phyloP scores from a whole-genome alignment of 2,113 vertebrate genomes.

The Caloenas nicobarica region DNA sequence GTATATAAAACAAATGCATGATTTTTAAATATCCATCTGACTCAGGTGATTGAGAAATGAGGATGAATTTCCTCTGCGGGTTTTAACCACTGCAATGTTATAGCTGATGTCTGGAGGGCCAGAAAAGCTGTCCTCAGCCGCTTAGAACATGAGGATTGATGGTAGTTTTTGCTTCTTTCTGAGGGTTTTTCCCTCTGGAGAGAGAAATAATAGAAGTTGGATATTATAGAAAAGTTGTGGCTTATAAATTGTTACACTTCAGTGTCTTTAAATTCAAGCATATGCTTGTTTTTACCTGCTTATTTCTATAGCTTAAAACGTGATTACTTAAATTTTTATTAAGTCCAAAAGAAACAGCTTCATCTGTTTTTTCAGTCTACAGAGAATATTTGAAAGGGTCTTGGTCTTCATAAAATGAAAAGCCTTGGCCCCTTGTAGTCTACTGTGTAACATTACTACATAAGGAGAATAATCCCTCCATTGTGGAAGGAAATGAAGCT shows the following conservation, averaged over 20 bases:
- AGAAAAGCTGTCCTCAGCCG: background rate
- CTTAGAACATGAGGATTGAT: background rate
- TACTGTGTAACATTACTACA: background rate
- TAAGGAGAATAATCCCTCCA: background rate
- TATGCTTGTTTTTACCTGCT: background rate
- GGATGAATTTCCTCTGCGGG: background rate
- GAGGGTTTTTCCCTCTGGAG: background rate
- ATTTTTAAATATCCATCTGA: constrained; percentile 5
- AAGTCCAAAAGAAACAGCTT: background rate
- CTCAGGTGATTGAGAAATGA: background rate
- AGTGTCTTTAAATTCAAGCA: background rate
- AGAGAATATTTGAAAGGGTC: background rate
- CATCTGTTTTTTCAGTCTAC: background rate
- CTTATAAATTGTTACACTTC: background rate
- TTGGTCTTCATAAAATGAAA: background rate
- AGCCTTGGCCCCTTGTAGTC: background rate
- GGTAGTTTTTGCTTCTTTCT: background rate
- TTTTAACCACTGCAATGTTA: background rate
- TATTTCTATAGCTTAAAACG: background rate
- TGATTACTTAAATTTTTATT: background rate
- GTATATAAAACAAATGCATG: background rate
- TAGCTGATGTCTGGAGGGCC: background rate
- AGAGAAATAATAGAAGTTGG: background rate
- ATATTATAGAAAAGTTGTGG: background rate
- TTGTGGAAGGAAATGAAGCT: background rate